Evolutionary conservation across 2,888 invertebrate genomes (phyloP), one percentile per base, ranked within the genome.

Genomic region (Proisotoma minuta): DNA sequence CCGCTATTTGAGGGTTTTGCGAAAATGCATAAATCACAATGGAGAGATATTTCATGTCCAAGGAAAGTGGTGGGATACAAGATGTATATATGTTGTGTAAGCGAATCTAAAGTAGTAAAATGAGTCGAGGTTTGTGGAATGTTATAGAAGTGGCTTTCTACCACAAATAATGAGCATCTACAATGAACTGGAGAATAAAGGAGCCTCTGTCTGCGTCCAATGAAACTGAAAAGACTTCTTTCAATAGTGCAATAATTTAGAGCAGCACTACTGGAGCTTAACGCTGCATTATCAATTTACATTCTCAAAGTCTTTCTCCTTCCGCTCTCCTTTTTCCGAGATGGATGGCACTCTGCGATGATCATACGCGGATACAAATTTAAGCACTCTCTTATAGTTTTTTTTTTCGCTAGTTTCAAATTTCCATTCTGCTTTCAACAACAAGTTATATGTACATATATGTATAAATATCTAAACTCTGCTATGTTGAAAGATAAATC

Each of bases 181-280:
- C 43, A 43, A 43, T 43, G 43, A 43, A n/a, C 43, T 43, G 43
- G 43, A 43, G 43, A 43, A 43, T 43, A 43, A 43, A 43, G 43
- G 20, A 20, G 15, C 43, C 18, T 12, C 43, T 43, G 43, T 43
- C 43, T 43, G 43, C 34, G 34, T 20, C 18, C 43, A 43, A 43
- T 43, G 43, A 43, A 43, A 43, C 43, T 43, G 43, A 43, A 43
- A 43, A 43, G 10, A 43, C 43, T 43, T 20, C 43, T 43, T 43
- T 43, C 43, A 43, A 43, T 43, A 43, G 18, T 34, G 43, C 43
- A 43, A 43, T 43, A 43, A 43, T 43, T 43, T 43, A 43, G n/a
- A 43, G 43, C 43, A 43, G 5, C 18, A 43, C 18, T 43, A 18
- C 43, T 12, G 5, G 20, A 15, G 43, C 43, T 43, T 43, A 43